Conservation (phyloP, 2,888 invertebrate genomes). For the Calameuta idolon region DNA sequence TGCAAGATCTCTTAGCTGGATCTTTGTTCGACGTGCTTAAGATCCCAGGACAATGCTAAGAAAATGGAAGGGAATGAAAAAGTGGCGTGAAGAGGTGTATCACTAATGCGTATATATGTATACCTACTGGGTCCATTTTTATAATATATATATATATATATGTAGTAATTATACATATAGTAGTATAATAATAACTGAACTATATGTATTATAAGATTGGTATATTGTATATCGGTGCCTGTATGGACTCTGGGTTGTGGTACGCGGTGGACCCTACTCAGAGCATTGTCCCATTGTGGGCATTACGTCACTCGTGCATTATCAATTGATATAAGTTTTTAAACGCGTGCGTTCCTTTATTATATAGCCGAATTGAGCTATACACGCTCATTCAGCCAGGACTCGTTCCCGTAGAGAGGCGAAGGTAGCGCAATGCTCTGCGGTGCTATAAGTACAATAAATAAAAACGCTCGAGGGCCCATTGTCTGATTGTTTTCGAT, state of each 20-base stretch:
- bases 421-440: conserved; percentile 5
- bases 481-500: conserved; percentile 57
- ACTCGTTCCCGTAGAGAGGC: conserved; percentile 5
- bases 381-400: not conserved
- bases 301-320: conserved; percentile 8
- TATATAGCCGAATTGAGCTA: conserved; percentile 3
- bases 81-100: not conserved
- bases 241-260: not conserved
- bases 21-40: conserved; percentile 22
- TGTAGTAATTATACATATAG: too few relatives aligned
- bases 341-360: conserved; percentile 3
- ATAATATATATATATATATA: not conserved
- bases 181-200: too few relatives aligned
- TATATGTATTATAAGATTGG: not conserved
- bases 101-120: not conserved
- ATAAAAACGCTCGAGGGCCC: conserved; percentile 52
- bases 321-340: conserved; percentile 10
- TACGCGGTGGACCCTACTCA: not conserved
- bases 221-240: not conserved
- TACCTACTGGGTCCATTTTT: not conserved
- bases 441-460: conserved; percentile 29
- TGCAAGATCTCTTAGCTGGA: conserved; percentile 20
- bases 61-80: not conserved
- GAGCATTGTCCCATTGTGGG: conserved; percentile 5
- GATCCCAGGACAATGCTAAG: conserved; percentile 3